Percentiles rank a stretch among this genome's conserved stretches.
Evolutionary conservation across 2,797 vertebrate species (phyloP).

Genomic region (Micromesistius poutassou): DNA sequence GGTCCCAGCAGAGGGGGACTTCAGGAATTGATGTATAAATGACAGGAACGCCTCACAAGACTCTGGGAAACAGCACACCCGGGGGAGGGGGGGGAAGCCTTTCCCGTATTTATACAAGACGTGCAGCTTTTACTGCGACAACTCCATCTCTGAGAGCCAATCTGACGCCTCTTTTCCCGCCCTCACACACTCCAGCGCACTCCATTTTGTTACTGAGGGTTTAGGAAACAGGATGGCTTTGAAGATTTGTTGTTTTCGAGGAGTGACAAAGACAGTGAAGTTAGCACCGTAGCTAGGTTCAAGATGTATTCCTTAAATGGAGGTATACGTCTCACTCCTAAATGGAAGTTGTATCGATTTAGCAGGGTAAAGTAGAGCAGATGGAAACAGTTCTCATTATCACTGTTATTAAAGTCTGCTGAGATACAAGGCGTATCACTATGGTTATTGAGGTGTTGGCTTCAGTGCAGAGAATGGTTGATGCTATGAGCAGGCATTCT

Average conservation of each 20-base stretch:
- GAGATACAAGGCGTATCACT: background rate
- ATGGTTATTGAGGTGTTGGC: background rate
- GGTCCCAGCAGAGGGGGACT: conserved; percentile 24
- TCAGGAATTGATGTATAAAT: conserved; percentile 34
- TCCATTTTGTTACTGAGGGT: conserved; percentile 17
- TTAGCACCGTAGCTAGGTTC: background rate
- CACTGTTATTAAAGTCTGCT: background rate
- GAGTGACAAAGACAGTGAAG: background rate
- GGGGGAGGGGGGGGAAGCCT: conserved; percentile 6
- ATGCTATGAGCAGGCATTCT: background rate
- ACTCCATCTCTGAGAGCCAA: conserved; percentile 24
- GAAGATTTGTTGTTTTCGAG: background rate
- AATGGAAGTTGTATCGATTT: background rate
- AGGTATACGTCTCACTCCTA: background rate
- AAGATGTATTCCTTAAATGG: background rate
- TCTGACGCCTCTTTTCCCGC: background rate
- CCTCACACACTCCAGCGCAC: conserved; percentile 17
- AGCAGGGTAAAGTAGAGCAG: background rate
- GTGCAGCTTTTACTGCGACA: conserved; percentile 7
- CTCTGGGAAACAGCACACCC: conserved; percentile 20
- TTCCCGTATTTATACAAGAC: conserved; percentile 17
- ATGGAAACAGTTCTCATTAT: no score
- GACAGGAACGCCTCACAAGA: conserved; percentile 11
- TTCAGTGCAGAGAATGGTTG: background rate
- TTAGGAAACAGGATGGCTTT: conserved; percentile 14